Evolutionary conservation across 2,888 invertebrate species (phyloP).

Genomic region (Metallyticus violacea): DNA sequence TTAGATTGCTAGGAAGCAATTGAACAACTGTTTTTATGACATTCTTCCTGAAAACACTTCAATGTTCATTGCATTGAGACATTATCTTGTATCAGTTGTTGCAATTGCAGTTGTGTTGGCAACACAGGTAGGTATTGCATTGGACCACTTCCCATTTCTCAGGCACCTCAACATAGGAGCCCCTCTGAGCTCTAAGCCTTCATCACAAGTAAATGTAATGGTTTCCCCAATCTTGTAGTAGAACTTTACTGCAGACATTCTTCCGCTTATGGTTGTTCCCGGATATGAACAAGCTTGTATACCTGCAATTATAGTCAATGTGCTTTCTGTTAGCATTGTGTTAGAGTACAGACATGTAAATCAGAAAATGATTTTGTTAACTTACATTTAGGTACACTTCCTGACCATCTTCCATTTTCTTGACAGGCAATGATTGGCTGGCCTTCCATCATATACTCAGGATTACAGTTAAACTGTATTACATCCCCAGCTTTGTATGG

Average conservation of each 20-base stretch:
- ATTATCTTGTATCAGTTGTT: conserved; percentile 7
- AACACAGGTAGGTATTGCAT: conserved; percentile 74
- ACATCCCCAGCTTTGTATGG: conserved; percentile 82
- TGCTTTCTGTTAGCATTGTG: not conserved
- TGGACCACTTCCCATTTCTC: conserved; percentile 83
- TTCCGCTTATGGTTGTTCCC: conserved; percentile 79
- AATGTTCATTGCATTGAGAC: not conserved
- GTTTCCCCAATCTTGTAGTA: conserved; percentile 85
- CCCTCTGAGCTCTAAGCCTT: conserved; percentile 70
- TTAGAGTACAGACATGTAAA: not conserved
- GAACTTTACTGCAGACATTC: conserved; percentile 84
- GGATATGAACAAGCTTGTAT: conserved; percentile 84
- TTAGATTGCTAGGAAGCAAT: not conserved
- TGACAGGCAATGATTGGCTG: conserved; percentile 87
- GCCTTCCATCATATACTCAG: conserved; percentile 86
- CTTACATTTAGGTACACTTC: conserved; percentile 78
- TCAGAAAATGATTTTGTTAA: conserved; percentile 21
- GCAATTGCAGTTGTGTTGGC: not conserved
- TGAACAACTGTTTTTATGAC: not conserved
- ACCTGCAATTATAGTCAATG: conserved; percentile 47
- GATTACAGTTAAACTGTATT: conserved; percentile 83
- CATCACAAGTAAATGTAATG: conserved; percentile 79
- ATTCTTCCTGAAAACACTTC: not conserved
- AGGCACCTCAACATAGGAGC: conserved; percentile 75
- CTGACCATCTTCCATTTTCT: conserved; percentile 83